A percentile compares a stretch with the other conserved stretches of the same genome.
phyloP scores from a whole-genome alignment of 2,888 invertebrate species.

The Blastobasis adustella region DNA sequence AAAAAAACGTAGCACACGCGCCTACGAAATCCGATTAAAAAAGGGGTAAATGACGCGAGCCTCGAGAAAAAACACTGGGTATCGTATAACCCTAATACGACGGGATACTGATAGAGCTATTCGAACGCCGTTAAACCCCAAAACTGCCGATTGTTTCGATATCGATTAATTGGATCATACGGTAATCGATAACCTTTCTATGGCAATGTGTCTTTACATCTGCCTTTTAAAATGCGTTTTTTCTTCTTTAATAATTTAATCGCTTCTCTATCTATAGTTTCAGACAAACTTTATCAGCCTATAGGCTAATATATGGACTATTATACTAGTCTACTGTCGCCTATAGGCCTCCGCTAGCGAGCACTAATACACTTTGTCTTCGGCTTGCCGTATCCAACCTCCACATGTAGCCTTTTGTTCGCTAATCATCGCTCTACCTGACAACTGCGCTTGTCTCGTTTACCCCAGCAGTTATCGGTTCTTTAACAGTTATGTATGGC shows the following conservation, averaged over 20 bases:
- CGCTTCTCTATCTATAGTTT: constrained; percentile 8
- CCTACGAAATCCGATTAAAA: constrained; percentile 67
- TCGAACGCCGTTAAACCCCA: constrained; percentile 52
- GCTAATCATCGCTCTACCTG: too few species aligned
- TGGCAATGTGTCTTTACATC: constrained; percentile 63
- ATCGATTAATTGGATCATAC: constrained; percentile 73
- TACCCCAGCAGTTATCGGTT: too few species aligned
- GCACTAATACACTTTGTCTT: too few species aligned
- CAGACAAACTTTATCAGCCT: neutral
- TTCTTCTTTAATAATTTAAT: constrained; percentile 14
- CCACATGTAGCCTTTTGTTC: too few species aligned
- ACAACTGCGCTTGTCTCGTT: too few species aligned
- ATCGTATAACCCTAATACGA: constrained; percentile 65
- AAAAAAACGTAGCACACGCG: constrained; percentile 63
- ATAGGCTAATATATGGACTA: neutral
- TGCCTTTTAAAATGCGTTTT: constrained; percentile 38
- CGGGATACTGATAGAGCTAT: constrained; percentile 68
- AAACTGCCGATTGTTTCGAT: constrained; percentile 62
- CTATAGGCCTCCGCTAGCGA: neutral
- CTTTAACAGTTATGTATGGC: too few species aligned
- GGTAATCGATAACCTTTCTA: constrained; percentile 67
- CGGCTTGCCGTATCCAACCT: too few species aligned
- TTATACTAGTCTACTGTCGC: neutral
- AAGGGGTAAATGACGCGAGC: constrained; percentile 62
- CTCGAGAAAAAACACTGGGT: constrained; percentile 46